A percentile compares a stretch with the other conserved stretches of the same genome.
Evolutionary conservation across 2,888 invertebrate genomes (phyloP).

Genomic region (Parnassius glacialis): DNA sequence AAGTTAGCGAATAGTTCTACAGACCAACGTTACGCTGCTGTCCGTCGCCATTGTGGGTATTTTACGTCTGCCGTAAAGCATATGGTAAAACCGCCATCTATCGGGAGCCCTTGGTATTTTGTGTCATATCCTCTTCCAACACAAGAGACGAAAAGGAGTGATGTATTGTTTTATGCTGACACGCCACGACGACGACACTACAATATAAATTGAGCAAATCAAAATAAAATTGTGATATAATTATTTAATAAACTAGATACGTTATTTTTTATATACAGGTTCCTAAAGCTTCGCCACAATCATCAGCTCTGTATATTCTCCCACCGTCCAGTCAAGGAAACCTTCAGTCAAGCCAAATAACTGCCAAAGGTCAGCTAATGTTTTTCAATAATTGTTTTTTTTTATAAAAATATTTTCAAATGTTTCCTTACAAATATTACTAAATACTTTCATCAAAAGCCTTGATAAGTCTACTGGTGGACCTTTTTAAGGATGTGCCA

Average conservation of each 20-base stretch:
- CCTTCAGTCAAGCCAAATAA: constrained; percentile 58
- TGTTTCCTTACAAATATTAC: background rate
- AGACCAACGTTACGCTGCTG: background rate
- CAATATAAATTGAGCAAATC: too few species aligned
- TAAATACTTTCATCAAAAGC: background rate
- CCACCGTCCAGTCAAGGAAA: constrained; percentile 65
- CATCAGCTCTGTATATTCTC: constrained; percentile 62
- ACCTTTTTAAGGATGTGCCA: too few species aligned
- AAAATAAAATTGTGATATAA: too few species aligned
- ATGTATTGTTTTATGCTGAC: too few species aligned
- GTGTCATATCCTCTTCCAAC: too few species aligned
- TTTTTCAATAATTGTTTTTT: background rate
- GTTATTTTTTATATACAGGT: constrained; percentile 44
- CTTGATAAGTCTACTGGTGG: background rate
- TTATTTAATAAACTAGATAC: too few species aligned
- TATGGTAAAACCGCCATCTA: too few species aligned
- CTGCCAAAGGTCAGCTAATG: constrained; percentile 58
- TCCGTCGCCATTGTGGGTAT: too few species aligned
- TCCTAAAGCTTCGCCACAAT: constrained; percentile 61
- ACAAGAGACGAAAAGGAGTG: too few species aligned
- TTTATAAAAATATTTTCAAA: background rate
- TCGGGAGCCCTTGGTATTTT: too few species aligned
- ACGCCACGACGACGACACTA: too few species aligned
- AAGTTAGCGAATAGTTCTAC: background rate
- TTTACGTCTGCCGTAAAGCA: too few species aligned